phyloP scores from a whole-genome alignment of 1,140 invertebrate species.

The Papilio dardanus region DNA sequence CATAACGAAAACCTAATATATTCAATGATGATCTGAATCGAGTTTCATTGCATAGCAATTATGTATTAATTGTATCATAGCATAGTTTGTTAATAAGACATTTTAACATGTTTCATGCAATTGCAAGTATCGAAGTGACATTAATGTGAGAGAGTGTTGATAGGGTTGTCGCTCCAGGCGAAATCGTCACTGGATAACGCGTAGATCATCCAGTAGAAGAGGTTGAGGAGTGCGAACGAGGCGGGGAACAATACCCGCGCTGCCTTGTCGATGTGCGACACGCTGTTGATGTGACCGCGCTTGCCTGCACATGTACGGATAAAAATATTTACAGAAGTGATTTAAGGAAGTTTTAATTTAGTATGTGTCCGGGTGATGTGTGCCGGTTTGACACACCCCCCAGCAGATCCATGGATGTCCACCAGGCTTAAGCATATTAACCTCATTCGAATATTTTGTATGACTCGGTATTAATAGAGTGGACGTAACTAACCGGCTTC shows the following conservation, averaged over 20 bases:
- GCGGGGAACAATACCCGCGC: constrained; percentile 93
- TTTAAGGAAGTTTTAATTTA: not conserved
- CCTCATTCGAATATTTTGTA: not conserved
- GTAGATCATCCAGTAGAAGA: constrained; percentile 94
- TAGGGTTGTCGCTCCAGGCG: constrained; percentile 86
- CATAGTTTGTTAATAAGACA: too few relatives aligned
- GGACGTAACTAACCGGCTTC: constrained; percentile 84
- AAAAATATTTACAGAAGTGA: not conserved
- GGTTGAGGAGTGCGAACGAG: constrained; percentile 92
- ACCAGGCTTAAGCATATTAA: too few relatives aligned
- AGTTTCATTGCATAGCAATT: constrained; percentile 1
- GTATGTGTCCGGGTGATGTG: too few relatives aligned
- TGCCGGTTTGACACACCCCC: too few relatives aligned
- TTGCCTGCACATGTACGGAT: constrained; percentile 53
- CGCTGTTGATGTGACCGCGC: constrained; percentile 90
- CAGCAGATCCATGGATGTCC: too few relatives aligned
- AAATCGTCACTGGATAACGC: constrained; percentile 88
- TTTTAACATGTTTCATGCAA: too few relatives aligned
- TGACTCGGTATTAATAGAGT: not conserved
- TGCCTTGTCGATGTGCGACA: constrained; percentile 93
- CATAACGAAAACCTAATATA: constrained; percentile 16
- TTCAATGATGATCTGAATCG: constrained; percentile 17
- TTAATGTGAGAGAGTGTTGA: constrained; percentile 76
- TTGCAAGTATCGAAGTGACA: not conserved
- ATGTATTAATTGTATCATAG: not conserved